Base-by-base conservation (phyloP, 1,140 invertebrate species). In the Orchestia grillus region DNA sequence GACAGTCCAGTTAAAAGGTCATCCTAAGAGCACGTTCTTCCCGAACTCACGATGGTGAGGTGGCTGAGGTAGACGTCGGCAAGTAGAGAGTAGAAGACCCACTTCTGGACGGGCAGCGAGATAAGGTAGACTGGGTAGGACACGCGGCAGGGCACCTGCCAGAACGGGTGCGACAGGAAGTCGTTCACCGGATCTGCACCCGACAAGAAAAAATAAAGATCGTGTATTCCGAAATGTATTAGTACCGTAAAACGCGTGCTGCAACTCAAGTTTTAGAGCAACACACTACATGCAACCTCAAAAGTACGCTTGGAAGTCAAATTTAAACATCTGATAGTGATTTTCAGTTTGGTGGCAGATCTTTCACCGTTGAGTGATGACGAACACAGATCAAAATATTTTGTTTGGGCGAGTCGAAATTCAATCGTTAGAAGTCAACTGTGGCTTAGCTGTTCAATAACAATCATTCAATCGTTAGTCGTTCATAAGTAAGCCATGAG, bases 131-230 rank as follows among this genome's bases (percentile, higher is more conserved):
- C 92, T 3, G 92, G 92, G 36, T 94, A 94, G 4, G 92, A 94
- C 3, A 94, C 40, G 3, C 92, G 43, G 41, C 92, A 45, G 6
- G 92, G 92, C 92, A 94, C 43, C 36, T 94, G 92, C 92, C 92
- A 94, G 43, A 94, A 47, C 92, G 92, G 92, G 44, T 94, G 92
- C 16, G 92, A 94, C 92, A 94, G 36, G 92, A 94, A 94, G 11
- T 47, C 43, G 44, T 94, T 94, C 36, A 94, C 92, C 0, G 92
- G 92, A 44, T n/a, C 92, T 94, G 92, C 43, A 42, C 6, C 41
- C 45, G 47, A 41, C 41, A 28, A 8, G 88, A 42, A 23, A 15
- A 28, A 15, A 23, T 77, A 3, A 53, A 53, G n/a, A n/a, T n/a
- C n/a, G n/a, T n/a, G n/a, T n/a, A n/a, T n/a, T n/a, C n/a, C n/a